Base-by-base conservation (phyloP, 2,113 vertebrate genomes). In the Rhynchopsitta pachyrhyncha region DNA sequence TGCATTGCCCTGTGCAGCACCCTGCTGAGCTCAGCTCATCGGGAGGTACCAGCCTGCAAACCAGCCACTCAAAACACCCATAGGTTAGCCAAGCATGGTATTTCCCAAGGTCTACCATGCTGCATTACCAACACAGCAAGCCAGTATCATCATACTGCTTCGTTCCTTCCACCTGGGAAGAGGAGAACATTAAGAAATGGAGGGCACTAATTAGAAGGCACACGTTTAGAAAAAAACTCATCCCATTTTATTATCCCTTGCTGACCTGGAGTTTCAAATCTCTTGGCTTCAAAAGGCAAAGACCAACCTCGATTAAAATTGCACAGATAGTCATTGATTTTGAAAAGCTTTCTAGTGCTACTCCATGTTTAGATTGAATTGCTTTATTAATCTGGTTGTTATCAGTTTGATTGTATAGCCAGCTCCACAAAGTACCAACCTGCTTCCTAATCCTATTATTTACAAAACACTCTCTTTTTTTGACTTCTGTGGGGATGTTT, bases 371-470 rank as follows among this genome's bases (percentile, higher is more conserved):
- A 92, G 96, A 96, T 44, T 95, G 86, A 87, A 94, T 96, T 95
- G 97, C 83, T 82, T 96, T 95, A 97, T 97, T 97, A 96, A 97
- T 96, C 95, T 96, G 91, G 86, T 41, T 95, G 93, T 97, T 98
- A 97, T 97, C 98, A 96, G 88, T 94, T 91, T 88, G 94, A 97
- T 97, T 96, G 95, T 90, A 84, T 69, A 90, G 95, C 88, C 95
- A 83, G 97, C 80, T 86, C 86, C 83, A 95, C 60, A 93, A 90
- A 93, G 82, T 52, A 90, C 77, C 76, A 42, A 35, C 92, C 92
- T 84, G 93, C 73, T 93, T 97, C 94, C 91, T 86, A 88, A 94
- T 94, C 94, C 94, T 64, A 88, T 95, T 95, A 95, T 71, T 95
- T 94, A 86, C 88, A 91, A 92, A 93, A 76, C 9, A 47, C 71